Percentiles rank a stretch among this genome's conserved stretches.
phyloP scores from a whole-genome alignment of 2,888 invertebrate species.

The Eudasyphora cyanicolor region DNA sequence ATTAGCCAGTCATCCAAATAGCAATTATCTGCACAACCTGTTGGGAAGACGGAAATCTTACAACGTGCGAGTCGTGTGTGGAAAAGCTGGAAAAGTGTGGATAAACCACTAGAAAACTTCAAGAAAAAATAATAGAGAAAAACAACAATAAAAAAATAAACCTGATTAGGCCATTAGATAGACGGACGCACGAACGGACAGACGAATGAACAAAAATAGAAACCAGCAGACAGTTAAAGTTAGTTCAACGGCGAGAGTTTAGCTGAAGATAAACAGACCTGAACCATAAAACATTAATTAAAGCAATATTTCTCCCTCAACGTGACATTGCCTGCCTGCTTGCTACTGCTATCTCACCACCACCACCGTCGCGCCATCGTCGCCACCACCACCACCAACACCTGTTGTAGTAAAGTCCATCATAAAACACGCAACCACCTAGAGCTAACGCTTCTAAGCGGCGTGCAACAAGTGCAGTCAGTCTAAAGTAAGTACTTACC shows the following conservation, averaged over 20 bases:
- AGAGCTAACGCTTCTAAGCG: background rate
- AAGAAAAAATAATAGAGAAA: too few relatives aligned
- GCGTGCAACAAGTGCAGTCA: slow-evolving; percentile 22
- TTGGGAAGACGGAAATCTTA: slow-evolving; percentile 35
- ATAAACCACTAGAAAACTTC: too few relatives aligned
- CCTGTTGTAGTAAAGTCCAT: too few relatives aligned
- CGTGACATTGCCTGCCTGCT: too few relatives aligned
- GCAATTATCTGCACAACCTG: slow-evolving; percentile 42
- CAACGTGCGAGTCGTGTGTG: background rate
- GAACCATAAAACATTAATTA: slow-evolving; percentile 8
- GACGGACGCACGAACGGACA: too few relatives aligned
- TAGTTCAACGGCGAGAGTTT: background rate
- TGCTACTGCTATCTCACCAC: too few relatives aligned
- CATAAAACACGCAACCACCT: background rate
- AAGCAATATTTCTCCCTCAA: background rate
- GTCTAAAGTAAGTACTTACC: slow-evolving; percentile 1
- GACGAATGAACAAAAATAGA: background rate
- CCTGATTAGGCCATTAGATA: too few relatives aligned
- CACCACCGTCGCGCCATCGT: background rate
- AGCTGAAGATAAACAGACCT: background rate
- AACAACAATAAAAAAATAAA: too few relatives aligned
- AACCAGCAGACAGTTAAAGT: background rate
- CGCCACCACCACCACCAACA: background rate
- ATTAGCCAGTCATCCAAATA: background rate
- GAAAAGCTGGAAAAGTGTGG: slow-evolving; percentile 56